Evolutionary conservation across 2,888 invertebrate species (phyloP), one percentile per base, ranked within the genome.

Genomic region (Herminia tarsipennalis): DNA sequence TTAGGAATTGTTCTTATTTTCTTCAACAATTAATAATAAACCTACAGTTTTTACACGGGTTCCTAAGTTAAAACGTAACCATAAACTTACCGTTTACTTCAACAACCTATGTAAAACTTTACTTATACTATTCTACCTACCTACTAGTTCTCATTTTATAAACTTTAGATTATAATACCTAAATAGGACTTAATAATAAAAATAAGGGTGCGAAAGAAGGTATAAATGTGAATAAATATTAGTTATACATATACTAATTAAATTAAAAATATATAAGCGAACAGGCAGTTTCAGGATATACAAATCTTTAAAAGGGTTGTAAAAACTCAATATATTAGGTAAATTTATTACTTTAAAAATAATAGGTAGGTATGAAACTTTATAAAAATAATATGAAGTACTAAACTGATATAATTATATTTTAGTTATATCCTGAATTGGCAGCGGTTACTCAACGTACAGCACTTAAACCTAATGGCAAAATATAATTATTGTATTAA

Each of bases 171-270:
- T 39, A 25, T 22, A 44, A 18, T 54, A 36, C 34, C 39, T 43
- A 50, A 28, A 38, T 37, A 52, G 52, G 56, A 44, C 33, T 48
- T 37, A 43, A 51, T 21, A 60, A 34, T 22, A 45, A 53, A 50
- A 53, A 61, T 34, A 43, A 44, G 50, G 48, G 67, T 66, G 64
- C 64, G 20, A 58, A 66, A 66, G 36, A 58, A 66, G 63, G 36
- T 28, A 56, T 44, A 63, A 36, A 66, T 51, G 67, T 64, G 64
- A 56, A 38, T 35, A 32, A 21, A 5, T 12, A 42, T 24, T 35
- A 10, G 12, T 16, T 13, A 29, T 13, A 17, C 1, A 32, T 21
- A 24, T 39, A 42, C 18, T 36, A 27, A 24, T 34, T n/a, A n/a
- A n/a, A n/a, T 30, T 12, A 24, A 43, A 52, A 40, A 3, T 32